phyloP scores from a whole-genome alignment of 2,797 vertebrate species.

The Sebastolobus altivelis region DNA sequence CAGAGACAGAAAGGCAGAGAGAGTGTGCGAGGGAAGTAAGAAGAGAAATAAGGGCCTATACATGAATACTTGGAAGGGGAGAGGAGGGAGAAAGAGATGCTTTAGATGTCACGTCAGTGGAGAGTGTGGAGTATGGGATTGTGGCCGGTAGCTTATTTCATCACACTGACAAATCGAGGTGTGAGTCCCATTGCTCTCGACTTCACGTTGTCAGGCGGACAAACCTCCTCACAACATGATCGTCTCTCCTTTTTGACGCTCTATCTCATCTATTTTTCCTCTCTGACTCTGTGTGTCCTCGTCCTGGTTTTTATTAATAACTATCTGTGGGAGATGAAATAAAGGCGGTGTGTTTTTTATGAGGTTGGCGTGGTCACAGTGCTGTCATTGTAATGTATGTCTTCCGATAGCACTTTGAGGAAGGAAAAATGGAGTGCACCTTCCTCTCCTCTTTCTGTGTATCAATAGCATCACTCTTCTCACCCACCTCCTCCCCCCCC shows the following conservation, averaged over 20 bases:
- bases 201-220: constrained; percentile 56
- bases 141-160: constrained; percentile 65
- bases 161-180: constrained; percentile 69
- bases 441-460: constrained; percentile 68
- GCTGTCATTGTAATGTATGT: constrained; percentile 74
- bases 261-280: constrained; percentile 40
- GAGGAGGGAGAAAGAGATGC: constrained; percentile 46
- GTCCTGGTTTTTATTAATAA: constrained; percentile 73
- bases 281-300: constrained; percentile 36
- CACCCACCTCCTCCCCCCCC: background rate
- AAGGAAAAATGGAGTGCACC: constrained; percentile 52
- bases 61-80: constrained; percentile 57
- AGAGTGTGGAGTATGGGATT: constrained; percentile 59
- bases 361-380: constrained; percentile 52
- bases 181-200: constrained; percentile 60
- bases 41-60: constrained; percentile 65
- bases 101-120: constrained; percentile 60
- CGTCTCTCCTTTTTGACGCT: constrained; percentile 36
- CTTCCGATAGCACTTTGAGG: constrained; percentile 66
- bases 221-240: constrained; percentile 46
- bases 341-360: constrained; percentile 59
- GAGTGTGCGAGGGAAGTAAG: constrained; percentile 49
- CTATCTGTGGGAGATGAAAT: constrained; percentile 71
- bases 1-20: constrained; percentile 49
- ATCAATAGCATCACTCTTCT: constrained; percentile 77